Conservation (phyloP, 2,888 invertebrate species). For the Isotomurus palustris region DNA sequence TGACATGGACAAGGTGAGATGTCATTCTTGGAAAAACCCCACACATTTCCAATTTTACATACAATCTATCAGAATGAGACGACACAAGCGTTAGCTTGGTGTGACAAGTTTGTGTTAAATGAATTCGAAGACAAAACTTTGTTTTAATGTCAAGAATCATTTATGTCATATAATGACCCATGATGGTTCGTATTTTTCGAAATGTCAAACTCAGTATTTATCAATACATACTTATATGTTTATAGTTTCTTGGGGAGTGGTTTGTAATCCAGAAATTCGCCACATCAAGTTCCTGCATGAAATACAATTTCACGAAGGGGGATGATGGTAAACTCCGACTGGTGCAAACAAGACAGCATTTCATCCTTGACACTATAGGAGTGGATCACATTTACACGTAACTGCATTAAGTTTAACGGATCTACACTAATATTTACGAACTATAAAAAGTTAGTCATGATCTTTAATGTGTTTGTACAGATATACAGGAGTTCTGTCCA, state of each 20-base stretch:
- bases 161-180: too few relatives aligned
- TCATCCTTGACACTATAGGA: slow-evolving; percentile 61
- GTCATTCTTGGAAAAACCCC: too few relatives aligned
- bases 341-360: slow-evolving; percentile 67
- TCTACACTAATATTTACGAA: background rate
- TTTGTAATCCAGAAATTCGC: slow-evolving; percentile 70
- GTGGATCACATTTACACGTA: slow-evolving; percentile 69
- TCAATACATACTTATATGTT: too few relatives aligned
- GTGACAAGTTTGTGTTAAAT: too few relatives aligned
- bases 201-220: too few relatives aligned
- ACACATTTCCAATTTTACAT: too few relatives aligned
- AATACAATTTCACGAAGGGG: slow-evolving; percentile 66
- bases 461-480: slow-evolving; percentile 8
- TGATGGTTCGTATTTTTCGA: too few relatives aligned
- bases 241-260: slow-evolving; percentile 72
- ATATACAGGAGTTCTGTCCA: slow-evolving; percentile 65
- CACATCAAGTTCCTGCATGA: slow-evolving; percentile 72
- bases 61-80: too few relatives aligned
- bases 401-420: background rate
- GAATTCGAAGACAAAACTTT: too few relatives aligned
- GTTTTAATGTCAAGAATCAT: too few relatives aligned
- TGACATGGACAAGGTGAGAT: slow-evolving; percentile 65
- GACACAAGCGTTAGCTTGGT: too few relatives aligned
- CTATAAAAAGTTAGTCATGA: background rate
- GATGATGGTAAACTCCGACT: slow-evolving; percentile 62